Percentiles rank a stretch among this genome's conserved stretches.
Conservation (phyloP, 2,113 vertebrate genomes). For the Daphoenositta chrysoptera region DNA sequence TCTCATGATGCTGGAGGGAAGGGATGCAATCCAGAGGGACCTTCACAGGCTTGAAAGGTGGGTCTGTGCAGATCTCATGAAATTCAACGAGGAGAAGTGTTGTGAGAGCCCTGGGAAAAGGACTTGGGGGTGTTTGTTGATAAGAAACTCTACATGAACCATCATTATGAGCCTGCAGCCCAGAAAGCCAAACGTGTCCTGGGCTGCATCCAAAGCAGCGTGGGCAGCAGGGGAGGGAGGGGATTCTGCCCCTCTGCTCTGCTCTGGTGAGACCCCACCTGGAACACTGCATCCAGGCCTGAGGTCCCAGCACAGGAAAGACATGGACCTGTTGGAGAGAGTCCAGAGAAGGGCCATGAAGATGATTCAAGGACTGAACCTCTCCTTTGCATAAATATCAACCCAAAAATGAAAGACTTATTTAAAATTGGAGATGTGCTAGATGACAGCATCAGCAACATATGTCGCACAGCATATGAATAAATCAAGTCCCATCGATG, state of each 20-base stretch:
- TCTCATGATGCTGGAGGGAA: not conserved
- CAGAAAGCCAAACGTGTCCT: not conserved
- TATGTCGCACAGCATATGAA: not conserved
- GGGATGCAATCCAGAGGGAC: not conserved
- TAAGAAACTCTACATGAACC: not conserved
- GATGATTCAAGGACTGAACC: not conserved
- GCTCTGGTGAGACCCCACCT: not conserved
- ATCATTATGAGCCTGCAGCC: not conserved
- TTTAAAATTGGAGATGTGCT: constrained; percentile 10
- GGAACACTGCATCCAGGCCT: not conserved
- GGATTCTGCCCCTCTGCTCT: not conserved
- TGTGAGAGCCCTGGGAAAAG: not conserved
- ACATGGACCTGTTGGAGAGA: rapidly evolving
- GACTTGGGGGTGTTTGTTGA: not conserved
- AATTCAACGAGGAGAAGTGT: not conserved
- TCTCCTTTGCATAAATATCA: not conserved
- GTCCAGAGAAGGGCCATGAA: not conserved
- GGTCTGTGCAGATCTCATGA: not conserved
- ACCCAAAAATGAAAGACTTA: not conserved
- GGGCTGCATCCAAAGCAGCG: not conserved
- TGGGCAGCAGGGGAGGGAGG: not conserved
- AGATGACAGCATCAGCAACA: constrained; percentile 4
- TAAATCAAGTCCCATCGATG: constrained; percentile 43
- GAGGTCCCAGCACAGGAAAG: not conserved
- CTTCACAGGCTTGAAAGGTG: not conserved